Percentiles rank a stretch among this genome's conserved stretches.
phyloP scores from a whole-genome alignment of 2,113 vertebrate genomes.

The Chroicocephalus ridibundus region DNA sequence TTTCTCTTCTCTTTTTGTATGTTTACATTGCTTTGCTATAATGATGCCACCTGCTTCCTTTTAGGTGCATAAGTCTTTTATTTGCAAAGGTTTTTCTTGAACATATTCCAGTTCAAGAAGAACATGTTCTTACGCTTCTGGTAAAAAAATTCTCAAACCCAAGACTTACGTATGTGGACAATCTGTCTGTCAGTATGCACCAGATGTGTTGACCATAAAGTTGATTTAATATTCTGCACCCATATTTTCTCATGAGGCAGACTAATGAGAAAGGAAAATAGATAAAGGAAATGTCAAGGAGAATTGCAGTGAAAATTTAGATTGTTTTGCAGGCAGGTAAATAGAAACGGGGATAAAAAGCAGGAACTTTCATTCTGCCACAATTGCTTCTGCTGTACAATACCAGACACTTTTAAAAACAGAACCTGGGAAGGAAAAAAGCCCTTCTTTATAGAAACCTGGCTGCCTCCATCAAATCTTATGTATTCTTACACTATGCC shows the following conservation, averaged over 20 bases:
- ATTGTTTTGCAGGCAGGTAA: slow-evolving; percentile 62
- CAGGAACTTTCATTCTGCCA: not conserved
- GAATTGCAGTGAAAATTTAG: slow-evolving; percentile 40
- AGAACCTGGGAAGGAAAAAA: not conserved
- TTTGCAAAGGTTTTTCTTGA: slow-evolving; percentile 6
- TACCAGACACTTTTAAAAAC: not conserved
- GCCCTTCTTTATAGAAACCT: not conserved
- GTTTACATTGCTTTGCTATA: not conserved
- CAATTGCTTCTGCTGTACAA: not conserved
- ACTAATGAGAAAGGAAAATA: slow-evolving; percentile 62
- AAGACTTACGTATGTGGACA: not conserved
- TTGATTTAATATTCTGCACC: slow-evolving; percentile 38
- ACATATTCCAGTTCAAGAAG: slow-evolving; percentile 9
- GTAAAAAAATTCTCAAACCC: not conserved
- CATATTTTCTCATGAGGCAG: slow-evolving; percentile 31
- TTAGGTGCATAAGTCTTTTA: not conserved
- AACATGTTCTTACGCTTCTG: not conserved
- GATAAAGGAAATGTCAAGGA: slow-evolving; percentile 71
- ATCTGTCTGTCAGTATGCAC: slow-evolving; percentile 47
- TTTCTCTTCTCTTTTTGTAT: not conserved
- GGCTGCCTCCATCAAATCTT: not conserved
- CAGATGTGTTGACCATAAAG: slow-evolving; percentile 59
- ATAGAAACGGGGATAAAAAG: slow-evolving; percentile 6
- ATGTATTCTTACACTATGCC: not conserved
- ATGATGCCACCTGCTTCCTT: slow-evolving; percentile 12